Evolutionary conservation across 2,113 vertebrate species (phyloP), one percentile per base, ranked within the genome.

Genomic region (Hystrix brachyura): DNA sequence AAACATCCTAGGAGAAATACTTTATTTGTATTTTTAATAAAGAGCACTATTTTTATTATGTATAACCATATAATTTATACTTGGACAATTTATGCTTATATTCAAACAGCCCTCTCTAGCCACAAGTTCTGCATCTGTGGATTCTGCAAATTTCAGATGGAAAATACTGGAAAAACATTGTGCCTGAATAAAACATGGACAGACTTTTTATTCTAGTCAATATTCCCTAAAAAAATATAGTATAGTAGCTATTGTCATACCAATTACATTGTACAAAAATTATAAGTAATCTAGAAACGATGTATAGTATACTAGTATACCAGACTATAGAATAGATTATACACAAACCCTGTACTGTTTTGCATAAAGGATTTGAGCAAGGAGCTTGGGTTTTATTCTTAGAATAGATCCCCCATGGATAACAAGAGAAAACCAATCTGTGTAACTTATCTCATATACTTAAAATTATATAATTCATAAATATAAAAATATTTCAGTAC

Each of bases 401-500:
- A 19, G 14, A 65, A 53, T 2, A n/a, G 43, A 81, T 57, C 1
- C 51, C 9, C 23, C 34, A 7, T 5, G 38, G 8, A 71, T 18
- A 3, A 21, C 19, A 69, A 86, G 13, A 21, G 25, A 25, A 23
- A 3, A 21, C 12, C 23, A 3, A 38, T 69, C n/a, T 89, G 25
- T 17, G 34, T 55, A 69, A 51, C 51, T 71, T 79, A 84, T 84
- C 4, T n/a, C 59, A 32, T 60, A n/a, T 72, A 27, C 71, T 23
- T 53, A 64, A 64, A 72, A 46, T 69, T 91, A 18, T 69, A 23
- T 57, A 64, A 29, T 85, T 60, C 80, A 69, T 38, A 87, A 55
- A 76, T 76, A 59, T 8, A 93, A 93, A 43, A 51, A 53, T 71
- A 89, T 91, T 95, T 76, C 4, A 86, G 59, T 18, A 74, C 46